Percentiles rank a stretch among this genome's conserved stretches.
These are phyloP conservation scores for Aphidius colemani DNA, from an alignment of 2,888 invertebrate genomes.

Conservation along the genomic window DNA sequence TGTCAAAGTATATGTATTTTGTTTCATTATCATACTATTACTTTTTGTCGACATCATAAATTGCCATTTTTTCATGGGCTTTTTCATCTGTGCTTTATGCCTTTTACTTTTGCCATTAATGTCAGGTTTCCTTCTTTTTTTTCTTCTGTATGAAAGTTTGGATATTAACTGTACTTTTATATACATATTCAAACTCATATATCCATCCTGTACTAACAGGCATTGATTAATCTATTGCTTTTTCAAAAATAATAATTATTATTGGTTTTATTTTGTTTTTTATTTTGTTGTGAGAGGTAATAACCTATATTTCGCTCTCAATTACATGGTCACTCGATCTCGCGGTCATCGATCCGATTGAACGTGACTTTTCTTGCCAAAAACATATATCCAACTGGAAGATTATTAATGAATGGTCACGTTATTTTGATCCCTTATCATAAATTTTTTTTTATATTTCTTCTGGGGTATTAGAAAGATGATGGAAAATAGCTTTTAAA, in stretches of 20 bases:
- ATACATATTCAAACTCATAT: too few relatives aligned
- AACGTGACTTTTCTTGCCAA: conserved; percentile 52
- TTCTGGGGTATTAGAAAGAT: conserved; percentile 8
- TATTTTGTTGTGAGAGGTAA: conserved; percentile 6
- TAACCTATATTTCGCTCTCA: conserved; percentile 2
- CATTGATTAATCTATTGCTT: not conserved
- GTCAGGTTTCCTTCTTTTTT: conserved; percentile 38
- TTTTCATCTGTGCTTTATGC: conserved; percentile 51
- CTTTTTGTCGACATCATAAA: conserved; percentile 51
- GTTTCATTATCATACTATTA: conserved; percentile 57
- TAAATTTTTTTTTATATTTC: conserved; percentile 13
- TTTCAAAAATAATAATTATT: conserved; percentile 6
- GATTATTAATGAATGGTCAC: conserved; percentile 49
- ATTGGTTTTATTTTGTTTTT: conserved; percentile 9
- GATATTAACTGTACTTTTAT: conserved; percentile 1
- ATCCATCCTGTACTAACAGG: conserved; percentile 8
- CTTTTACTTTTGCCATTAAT: conserved; percentile 57
- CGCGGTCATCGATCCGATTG: conserved; percentile 46
- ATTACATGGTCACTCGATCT: conserved; percentile 27
- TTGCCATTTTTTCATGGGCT: conserved; percentile 50
- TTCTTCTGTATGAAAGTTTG: not conserved
- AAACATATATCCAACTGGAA: conserved; percentile 42
- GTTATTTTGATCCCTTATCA: conserved; percentile 17
- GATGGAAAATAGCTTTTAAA: not conserved
- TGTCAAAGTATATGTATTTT: conserved; percentile 38